Evolutionary conservation across 2,797 vertebrate species (phyloP).

Genomic region (Rhincodon typus): DNA sequence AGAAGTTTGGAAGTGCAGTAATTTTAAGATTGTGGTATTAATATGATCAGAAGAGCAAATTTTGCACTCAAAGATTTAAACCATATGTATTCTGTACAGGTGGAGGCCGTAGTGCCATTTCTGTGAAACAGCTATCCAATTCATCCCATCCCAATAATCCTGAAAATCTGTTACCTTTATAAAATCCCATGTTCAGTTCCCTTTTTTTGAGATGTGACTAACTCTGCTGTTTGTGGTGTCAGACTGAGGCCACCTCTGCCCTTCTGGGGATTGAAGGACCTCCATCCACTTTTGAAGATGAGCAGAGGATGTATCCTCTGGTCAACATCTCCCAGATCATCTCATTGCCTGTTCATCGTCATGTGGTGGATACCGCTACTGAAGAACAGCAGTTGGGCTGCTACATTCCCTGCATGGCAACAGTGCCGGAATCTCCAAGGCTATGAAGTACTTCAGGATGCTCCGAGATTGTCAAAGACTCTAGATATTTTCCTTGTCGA

Average conservation of each 20-base stretch:
- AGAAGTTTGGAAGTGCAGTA: background rate
- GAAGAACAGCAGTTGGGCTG: background rate
- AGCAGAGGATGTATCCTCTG: too few relatives aligned
- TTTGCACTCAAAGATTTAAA: background rate
- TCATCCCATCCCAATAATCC: background rate
- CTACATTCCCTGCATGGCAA: background rate
- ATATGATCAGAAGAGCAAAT: background rate
- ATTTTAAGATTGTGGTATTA: background rate
- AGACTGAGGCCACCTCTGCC: background rate
- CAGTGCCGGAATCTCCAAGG: background rate
- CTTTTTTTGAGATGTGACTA: background rate
- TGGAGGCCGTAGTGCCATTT: background rate
- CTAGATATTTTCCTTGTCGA: too few relatives aligned
- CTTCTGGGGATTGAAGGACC: background rate
- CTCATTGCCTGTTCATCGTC: too few relatives aligned
- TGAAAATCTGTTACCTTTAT: background rate
- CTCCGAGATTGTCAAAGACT: background rate
- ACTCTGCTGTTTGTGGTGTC: background rate
- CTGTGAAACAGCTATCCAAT: background rate
- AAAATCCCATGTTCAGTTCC: too few relatives aligned
- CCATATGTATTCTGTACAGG: background rate
- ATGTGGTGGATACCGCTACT: too few relatives aligned
- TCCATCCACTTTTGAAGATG: too few relatives aligned
- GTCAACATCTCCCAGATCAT: too few relatives aligned
- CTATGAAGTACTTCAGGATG: background rate